Evolutionary conservation across 2,113 vertebrate genomes (phyloP).

Genomic region (Oreochromis niloticus): DNA sequence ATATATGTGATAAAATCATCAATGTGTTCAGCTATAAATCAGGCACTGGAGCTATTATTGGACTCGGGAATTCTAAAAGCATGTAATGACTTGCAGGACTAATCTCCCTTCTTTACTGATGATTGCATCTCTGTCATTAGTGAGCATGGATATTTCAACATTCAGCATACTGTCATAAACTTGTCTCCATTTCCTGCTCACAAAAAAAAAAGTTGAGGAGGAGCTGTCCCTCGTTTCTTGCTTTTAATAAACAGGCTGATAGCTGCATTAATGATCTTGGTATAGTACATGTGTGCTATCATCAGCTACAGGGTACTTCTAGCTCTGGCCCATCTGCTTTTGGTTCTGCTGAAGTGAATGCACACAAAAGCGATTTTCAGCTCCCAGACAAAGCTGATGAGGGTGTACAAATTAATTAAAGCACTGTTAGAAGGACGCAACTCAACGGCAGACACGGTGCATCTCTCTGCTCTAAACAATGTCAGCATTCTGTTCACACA

Average conservation of each 20-base stretch:
- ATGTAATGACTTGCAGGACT: constrained; percentile 40
- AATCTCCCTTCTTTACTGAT: constrained; percentile 36
- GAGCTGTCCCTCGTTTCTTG: neutral
- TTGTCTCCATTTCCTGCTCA: constrained; percentile 14
- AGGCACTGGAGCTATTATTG: constrained; percentile 40
- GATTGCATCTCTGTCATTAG: constrained; percentile 56
- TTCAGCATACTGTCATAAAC: neutral
- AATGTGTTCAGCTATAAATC: constrained; percentile 40
- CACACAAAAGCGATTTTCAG: neutral
- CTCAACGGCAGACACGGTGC: neutral
- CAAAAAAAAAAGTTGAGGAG: neutral
- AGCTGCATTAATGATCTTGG: constrained; percentile 31
- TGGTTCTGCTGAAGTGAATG: neutral
- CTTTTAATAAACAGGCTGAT: constrained; percentile 28
- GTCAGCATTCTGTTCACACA: neutral
- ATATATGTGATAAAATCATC: constrained; percentile 31
- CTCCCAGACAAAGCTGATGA: neutral
- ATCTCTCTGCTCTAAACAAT: neutral
- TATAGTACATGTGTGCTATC: constrained; percentile 36
- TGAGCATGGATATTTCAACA: constrained; percentile 18
- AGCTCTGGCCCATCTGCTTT: constrained; percentile 34
- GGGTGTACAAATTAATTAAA: neutral
- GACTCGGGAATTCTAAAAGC: constrained; percentile 37
- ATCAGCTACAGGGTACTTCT: constrained; percentile 26
- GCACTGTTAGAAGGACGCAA: neutral